phyloP scores from a whole-genome alignment of 2,888 invertebrate species.

The Noctua pronuba region DNA sequence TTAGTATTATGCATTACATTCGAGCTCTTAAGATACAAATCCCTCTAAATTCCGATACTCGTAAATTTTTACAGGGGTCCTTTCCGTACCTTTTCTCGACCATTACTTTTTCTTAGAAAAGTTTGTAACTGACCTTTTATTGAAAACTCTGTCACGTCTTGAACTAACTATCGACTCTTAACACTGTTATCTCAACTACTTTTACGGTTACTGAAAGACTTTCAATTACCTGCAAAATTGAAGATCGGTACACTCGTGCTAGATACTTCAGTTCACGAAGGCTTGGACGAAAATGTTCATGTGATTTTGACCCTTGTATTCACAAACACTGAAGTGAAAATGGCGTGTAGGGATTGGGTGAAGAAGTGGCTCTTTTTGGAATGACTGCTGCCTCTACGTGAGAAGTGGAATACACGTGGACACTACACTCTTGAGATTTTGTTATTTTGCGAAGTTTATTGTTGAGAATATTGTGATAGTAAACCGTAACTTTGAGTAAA shows the following conservation, averaged over 20 bases:
- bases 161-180: slow-evolving; percentile 23
- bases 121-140: not conserved
- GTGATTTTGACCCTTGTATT: slow-evolving; percentile 3
- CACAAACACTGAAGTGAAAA: fast-evolving
- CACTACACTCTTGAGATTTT: slow-evolving; percentile 25
- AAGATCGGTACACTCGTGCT: slow-evolving; percentile 42
- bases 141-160: slow-evolving; percentile 34
- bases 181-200: slow-evolving; percentile 48
- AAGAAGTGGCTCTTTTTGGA: slow-evolving; percentile 22
- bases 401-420: slow-evolving; percentile 20
- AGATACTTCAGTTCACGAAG: slow-evolving; percentile 21
- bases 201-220: slow-evolving; percentile 44
- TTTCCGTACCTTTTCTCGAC: not conserved
- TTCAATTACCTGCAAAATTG: slow-evolving; percentile 69
- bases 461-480: not conserved
- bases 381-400: slow-evolving; percentile 21
- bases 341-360: slow-evolving; percentile 7
- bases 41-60: slow-evolving; percentile 1
- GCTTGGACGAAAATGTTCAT: slow-evolving; percentile 8
- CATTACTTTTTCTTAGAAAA: slow-evolving; percentile 1
- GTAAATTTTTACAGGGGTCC: slow-evolving; percentile 31
- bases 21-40: not conserved
- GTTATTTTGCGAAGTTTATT: slow-evolving; percentile 1
- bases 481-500: not conserved
- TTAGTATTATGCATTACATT: not conserved